Percentiles rank a stretch among this genome's conserved stretches.
phyloP scores from a whole-genome alignment of 2,113 vertebrate species.

The Microtus ochrogaster region DNA sequence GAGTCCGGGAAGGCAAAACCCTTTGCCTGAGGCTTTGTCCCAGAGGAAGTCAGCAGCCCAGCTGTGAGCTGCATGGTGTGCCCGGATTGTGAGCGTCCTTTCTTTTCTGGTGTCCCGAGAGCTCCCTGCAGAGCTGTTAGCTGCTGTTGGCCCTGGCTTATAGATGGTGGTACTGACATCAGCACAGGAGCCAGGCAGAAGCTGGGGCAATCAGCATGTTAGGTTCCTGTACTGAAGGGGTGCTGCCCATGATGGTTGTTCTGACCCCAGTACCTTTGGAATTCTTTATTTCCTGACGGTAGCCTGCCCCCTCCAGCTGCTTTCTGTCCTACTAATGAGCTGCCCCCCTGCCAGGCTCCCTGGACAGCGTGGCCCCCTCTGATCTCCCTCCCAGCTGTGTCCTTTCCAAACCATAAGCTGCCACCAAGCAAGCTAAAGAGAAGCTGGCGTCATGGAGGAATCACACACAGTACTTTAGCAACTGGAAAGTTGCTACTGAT shows the following conservation, averaged over 20 bases:
- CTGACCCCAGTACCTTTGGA: neutral
- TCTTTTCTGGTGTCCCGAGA: neutral
- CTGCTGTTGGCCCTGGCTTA: neutral
- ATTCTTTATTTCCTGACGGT: constrained; percentile 25
- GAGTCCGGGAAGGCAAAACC: neutral
- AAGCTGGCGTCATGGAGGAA: neutral
- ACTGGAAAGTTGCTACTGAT: no score
- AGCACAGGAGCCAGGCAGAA: constrained; percentile 32
- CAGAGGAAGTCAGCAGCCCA: neutral
- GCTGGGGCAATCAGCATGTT: constrained; percentile 2
- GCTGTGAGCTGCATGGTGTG: neutral
- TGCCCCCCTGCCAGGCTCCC: neutral
- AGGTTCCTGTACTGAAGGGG: neutral
- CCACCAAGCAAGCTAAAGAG: neutral
- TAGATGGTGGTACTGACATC: neutral
- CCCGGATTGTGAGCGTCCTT: neutral
- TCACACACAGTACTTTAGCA: neutral
- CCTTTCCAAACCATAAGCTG: neutral
- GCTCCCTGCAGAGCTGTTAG: neutral
- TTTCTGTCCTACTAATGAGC: neutral
- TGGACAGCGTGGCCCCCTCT: neutral
- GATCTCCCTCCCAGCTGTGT: neutral
- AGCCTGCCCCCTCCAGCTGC: neutral
- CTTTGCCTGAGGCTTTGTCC: neutral
- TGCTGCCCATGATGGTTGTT: neutral